These are phyloP conservation scores for Pachypeltis micranthus DNA, from an alignment of 1,140 invertebrate species.

Conservation along the genomic window DNA sequence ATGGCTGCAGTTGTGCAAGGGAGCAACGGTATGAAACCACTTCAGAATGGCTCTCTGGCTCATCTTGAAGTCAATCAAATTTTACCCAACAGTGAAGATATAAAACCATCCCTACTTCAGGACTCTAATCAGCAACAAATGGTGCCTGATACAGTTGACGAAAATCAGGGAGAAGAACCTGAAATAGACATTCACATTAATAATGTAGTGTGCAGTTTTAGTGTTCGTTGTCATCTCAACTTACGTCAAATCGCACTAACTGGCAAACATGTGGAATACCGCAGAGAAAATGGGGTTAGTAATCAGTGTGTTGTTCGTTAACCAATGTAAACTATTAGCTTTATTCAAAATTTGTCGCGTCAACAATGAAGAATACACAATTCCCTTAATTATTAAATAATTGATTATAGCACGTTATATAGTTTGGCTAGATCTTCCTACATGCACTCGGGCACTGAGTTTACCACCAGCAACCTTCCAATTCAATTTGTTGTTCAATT, in stretches of 20 bases:
- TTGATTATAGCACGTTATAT: no score
- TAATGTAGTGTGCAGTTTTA: constrained; percentile 98
- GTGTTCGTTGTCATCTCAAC: constrained; percentile 93
- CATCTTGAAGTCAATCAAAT: constrained; percentile 22
- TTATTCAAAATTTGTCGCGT: no score
- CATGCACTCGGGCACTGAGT: no score
- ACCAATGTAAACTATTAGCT: no score
- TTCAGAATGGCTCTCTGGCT: constrained; percentile 20
- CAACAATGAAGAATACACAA: no score
- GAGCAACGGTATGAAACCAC: constrained; percentile 26
- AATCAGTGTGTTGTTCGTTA: no score
- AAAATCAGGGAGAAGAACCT: constrained; percentile 20
- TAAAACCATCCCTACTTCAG: not conserved
- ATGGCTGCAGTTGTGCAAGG: constrained; percentile 24
- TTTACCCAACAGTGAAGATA: not conserved
- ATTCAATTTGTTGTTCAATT: no score
- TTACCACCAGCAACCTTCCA: no score
- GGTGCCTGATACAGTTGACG: not conserved
- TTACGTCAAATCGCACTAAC: constrained; percentile 85
- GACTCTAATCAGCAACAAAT: not conserved
- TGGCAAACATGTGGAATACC: constrained; percentile 89
- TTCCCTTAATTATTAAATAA: no score
- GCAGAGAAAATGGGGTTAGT: constrained; percentile 81
- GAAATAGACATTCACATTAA: constrained; percentile 87
- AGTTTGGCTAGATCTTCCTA: no score